Conservation (phyloP, 2,113 vertebrate species). For the Periophthalmus modestus region DNA sequence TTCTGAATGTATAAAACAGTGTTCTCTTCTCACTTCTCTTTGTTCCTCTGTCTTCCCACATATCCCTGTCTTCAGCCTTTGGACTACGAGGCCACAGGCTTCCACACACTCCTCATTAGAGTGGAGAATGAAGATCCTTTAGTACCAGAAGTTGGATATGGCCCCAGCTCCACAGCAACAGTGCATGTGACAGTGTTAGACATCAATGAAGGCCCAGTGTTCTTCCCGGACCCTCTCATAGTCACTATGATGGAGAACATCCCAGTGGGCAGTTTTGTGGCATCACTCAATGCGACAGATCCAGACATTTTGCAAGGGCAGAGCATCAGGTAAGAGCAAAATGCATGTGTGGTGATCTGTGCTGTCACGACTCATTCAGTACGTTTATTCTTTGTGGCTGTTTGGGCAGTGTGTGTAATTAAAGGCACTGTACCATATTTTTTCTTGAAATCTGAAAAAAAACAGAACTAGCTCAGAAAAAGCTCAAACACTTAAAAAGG, state of each 20-base stretch:
- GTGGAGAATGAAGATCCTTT: constrained; percentile 95
- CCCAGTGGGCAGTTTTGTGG: constrained; percentile 85
- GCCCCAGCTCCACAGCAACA: constrained; percentile 91
- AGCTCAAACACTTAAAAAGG: no score
- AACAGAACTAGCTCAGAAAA: no score
- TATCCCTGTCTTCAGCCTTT: constrained; percentile 76
- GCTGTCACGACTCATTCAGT: no score
- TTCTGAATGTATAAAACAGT: background rate
- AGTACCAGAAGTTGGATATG: constrained; percentile 85
- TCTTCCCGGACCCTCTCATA: constrained; percentile 89
- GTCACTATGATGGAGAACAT: constrained; percentile 88
- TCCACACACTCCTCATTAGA: constrained; percentile 90
- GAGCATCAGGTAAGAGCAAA: constrained; percentile 85
- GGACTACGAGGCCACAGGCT: constrained; percentile 87
- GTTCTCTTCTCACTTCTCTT: background rate
- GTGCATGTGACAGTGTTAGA: constrained; percentile 89
- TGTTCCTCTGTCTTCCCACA: background rate
- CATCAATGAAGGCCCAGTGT: constrained; percentile 92
- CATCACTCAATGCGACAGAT: constrained; percentile 90
- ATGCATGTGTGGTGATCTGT: background rate
- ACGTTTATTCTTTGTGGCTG: no score
- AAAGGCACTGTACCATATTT: no score
- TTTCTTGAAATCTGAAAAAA: no score
- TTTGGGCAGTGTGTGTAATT: no score
- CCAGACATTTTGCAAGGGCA: constrained; percentile 89